phyloP scores from a whole-genome alignment of 2,113 vertebrate species.

The Pelusios castaneus region DNA sequence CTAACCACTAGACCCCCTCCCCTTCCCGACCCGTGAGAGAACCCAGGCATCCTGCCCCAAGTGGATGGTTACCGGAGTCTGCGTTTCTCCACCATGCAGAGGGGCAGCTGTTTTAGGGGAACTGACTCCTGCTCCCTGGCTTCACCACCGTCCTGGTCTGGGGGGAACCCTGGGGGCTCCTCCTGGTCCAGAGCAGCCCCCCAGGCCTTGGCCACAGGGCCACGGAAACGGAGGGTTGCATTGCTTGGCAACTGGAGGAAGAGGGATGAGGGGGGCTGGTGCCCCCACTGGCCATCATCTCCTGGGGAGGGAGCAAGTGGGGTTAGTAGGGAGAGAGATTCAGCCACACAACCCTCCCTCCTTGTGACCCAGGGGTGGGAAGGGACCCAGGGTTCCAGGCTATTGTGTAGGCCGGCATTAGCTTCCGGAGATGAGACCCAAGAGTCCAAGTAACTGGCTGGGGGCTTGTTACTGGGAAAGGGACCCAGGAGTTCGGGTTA shows the following conservation, averaged over 20 bases:
- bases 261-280: background rate
- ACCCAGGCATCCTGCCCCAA: background rate
- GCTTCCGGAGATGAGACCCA: no score
- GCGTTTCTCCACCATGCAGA: slow-evolving; percentile 16
- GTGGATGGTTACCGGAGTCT: background rate
- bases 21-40: no score
- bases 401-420: no score
- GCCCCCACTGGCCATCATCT: background rate
- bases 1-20: no score
- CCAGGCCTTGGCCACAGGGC: background rate
- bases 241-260: background rate
- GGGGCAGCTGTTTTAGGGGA: slow-evolving; percentile 22
- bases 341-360: background rate
- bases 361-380: background rate
- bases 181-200: background rate
- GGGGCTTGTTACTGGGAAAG: no score
- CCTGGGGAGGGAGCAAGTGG: background rate
- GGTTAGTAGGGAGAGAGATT: background rate
- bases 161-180: background rate
- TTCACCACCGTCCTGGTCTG: background rate
- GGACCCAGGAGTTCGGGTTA: no score
- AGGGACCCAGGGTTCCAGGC: background rate
- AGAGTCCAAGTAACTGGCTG: no score
- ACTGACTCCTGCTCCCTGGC: background rate
- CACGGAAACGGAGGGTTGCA: background rate